phyloP scores from a whole-genome alignment of 2,888 invertebrate genomes.

The Stomorhina lunata region DNA sequence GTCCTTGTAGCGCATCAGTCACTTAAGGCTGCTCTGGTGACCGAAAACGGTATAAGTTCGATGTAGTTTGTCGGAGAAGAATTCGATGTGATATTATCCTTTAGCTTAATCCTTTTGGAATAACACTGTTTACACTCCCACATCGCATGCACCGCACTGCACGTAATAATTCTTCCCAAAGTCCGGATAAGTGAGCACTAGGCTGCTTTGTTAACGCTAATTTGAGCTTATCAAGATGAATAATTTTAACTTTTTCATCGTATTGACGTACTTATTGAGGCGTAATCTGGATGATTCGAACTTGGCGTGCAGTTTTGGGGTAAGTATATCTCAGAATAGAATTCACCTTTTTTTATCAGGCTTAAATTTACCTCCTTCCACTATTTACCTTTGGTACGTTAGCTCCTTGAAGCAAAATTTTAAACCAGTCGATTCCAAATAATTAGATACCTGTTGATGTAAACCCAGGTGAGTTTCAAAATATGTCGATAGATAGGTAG shows the following conservation, averaged over 20 bases:
- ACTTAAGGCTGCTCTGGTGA: not conserved
- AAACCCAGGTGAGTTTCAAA: conserved; percentile 4
- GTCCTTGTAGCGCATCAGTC: not conserved
- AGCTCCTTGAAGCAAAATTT: too few species aligned
- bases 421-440: too few species aligned
- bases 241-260: not conserved
- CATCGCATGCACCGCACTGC: not conserved
- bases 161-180: not conserved
- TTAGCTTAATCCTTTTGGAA: not conserved
- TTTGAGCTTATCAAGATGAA: conserved; percentile 4
- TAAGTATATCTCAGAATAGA: not conserved
- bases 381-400: too few species aligned
- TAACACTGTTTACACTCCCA: not conserved
- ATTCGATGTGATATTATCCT: not conserved
- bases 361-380: too few species aligned
- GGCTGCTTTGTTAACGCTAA: not conserved
- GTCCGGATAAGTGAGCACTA: conserved; percentile 8
- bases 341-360: not conserved
- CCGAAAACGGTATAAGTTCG: not conserved
- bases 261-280: not conserved
- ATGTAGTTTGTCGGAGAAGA: not conserved
- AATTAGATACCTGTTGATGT: too few species aligned
- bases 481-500: conserved; percentile 20
- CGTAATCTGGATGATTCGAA: conserved; percentile 22
- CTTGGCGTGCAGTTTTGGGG: conserved; percentile 3